Evolutionary conservation across 2,113 vertebrate genomes (phyloP), one percentile per base, ranked within the genome.

Genomic region (Prinia subflava): DNA sequence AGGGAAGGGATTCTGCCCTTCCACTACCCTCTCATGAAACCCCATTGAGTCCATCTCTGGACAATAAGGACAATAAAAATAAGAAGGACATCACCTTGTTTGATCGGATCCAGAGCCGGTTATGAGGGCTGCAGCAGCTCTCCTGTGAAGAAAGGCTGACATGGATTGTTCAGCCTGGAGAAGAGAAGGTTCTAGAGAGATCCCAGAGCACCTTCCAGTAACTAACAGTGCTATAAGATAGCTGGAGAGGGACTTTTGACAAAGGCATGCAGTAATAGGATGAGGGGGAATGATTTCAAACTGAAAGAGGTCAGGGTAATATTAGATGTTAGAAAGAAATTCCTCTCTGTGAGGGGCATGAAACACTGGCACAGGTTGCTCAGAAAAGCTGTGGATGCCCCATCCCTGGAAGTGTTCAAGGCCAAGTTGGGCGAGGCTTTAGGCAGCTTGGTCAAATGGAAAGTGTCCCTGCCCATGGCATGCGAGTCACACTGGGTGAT

Each of bases 81-180:
- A 25, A 62, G 80, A 69, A 49, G 23, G 21, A 31, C 33, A 46
- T 21, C 10, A 35, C 12, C 11, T 44, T 44, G 13, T 44, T 63
- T 33, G 16, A 22, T 44, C 0, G 0, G 5, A 17, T 27, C 27
- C 33, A 46, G 47, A 37, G 47, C 39, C 46, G 47, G 9, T 17
- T 22, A 33, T 46, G 22, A 49, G 19, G 23, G 23, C 23, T 41
- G 35, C 7, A 63, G 27, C 11, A 53, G 6, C 27, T 27, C 21
- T 62, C 49, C 39, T 46, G 1, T 27, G 14, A 53, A 57, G 16
- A 52, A 53, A 46, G 44, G 9, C 30, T 42, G 44, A 24, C 31
- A n/a, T 20, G 12, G 5, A 13, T 21, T 52, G 25, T 31, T 44
- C 17, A 21, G 13, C 37, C 46, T 25, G 56, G 16, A 27, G 31